Percentiles rank a stretch among this genome's conserved stretches.
These are phyloP conservation scores for Heliopora coerulea DNA, from an alignment of 92 coral and sea anemone genomes.

Conservation along the genomic window DNA sequence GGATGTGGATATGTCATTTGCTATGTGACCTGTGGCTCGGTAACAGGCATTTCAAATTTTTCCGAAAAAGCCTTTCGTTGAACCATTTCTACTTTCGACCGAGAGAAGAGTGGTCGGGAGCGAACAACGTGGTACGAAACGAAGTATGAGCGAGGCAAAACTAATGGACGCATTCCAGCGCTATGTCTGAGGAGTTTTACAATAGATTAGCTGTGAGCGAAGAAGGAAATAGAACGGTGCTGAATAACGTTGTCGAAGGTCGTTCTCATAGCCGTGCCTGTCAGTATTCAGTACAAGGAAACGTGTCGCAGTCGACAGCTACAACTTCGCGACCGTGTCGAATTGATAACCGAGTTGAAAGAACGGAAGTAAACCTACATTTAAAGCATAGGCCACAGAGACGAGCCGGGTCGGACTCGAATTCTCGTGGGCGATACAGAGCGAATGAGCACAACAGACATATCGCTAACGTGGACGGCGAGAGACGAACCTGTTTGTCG, in stretches of 20 bases:
- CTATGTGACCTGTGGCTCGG: slow-evolving; percentile 34
- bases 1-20: slow-evolving; percentile 48
- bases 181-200: slow-evolving; percentile 45
- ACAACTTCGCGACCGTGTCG: slow-evolving; percentile 40
- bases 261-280: slow-evolving; percentile 40
- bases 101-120: background rate
- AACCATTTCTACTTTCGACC: background rate
- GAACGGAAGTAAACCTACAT: slow-evolving; percentile 48
- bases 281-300: slow-evolving; percentile 34
- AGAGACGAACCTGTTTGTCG: slow-evolving; percentile 1
- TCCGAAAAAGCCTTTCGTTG: background rate
- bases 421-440: slow-evolving; percentile 42
- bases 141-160: slow-evolving; percentile 31
- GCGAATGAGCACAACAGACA: slow-evolving; percentile 32
- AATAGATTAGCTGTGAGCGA: slow-evolving; percentile 41
- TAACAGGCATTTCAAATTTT: slow-evolving; percentile 23
- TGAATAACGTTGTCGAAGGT: slow-evolving; percentile 25
- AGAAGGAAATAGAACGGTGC: slow-evolving; percentile 38
- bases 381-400: slow-evolving; percentile 40
- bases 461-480: slow-evolving; percentile 20
- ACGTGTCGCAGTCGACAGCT: slow-evolving; percentile 36
- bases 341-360: slow-evolving; percentile 43
- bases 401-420: slow-evolving; percentile 33
- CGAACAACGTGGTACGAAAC: slow-evolving; percentile 15
- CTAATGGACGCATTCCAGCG: slow-evolving; percentile 36